Conservation (phyloP, 2,797 vertebrate species). For the Premnoplex brunnescens region DNA sequence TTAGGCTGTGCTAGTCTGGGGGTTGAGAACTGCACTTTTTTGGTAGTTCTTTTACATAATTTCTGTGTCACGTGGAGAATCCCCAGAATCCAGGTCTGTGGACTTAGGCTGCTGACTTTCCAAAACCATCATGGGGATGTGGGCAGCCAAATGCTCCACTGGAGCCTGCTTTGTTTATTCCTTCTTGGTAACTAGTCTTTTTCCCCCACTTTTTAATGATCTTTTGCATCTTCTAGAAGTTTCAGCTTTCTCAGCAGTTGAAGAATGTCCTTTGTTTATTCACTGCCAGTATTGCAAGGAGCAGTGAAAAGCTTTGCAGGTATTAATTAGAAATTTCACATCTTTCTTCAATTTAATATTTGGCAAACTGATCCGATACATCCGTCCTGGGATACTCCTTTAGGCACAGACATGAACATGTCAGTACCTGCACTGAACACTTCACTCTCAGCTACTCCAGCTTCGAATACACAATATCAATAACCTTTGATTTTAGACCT, state of each 20-base stretch:
- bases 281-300: neutral
- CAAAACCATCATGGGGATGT: neutral
- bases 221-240: neutral
- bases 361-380: neutral
- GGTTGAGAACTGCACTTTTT: neutral
- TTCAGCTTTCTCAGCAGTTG: neutral
- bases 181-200: neutral
- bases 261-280: neutral
- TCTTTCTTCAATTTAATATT: neutral
- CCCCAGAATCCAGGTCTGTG: neutral
- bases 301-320: neutral
- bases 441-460: neutral
- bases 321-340: neutral
- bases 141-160: neutral
- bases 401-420: neutral
- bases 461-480: neutral
- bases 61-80: neutral
- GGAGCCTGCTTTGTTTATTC: neutral
- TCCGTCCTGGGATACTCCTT: neutral
- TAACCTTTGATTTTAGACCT: neutral
- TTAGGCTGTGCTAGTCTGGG: neutral
- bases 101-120: neutral
- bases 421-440: neutral
- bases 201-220: neutral
- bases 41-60: neutral